Evolutionary conservation across 2,797 vertebrate genomes (phyloP).

Genomic region (Coluber constrictor): DNA sequence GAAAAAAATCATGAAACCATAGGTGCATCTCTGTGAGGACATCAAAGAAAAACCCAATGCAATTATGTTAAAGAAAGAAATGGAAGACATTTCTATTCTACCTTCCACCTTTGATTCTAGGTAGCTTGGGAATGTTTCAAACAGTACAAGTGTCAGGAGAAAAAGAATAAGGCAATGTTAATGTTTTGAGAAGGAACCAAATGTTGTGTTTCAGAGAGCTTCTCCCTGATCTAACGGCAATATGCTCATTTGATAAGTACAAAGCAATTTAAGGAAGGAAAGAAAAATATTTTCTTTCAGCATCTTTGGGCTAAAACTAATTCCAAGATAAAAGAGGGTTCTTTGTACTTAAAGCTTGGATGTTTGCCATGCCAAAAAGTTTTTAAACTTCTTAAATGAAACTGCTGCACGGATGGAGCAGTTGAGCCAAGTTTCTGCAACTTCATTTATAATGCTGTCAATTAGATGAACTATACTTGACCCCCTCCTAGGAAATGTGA

Average conservation of each 20-base stretch:
- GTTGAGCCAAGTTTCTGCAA: not conserved
- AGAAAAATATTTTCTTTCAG: not conserved
- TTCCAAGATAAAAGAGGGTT: not conserved
- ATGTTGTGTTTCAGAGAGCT: not conserved
- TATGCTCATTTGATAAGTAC: not conserved
- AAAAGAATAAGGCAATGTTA: not conserved
- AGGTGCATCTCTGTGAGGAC: too few species aligned
- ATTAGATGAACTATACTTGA: slow-evolving; percentile 9
- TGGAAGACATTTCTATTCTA: not conserved
- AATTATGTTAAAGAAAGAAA: not conserved
- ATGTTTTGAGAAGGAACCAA: not conserved
- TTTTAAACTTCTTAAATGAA: slow-evolving; percentile 12
- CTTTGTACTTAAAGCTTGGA: not conserved
- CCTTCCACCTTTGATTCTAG: not conserved
- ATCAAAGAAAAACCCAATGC: not conserved
- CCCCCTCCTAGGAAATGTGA: slow-evolving; percentile 18
- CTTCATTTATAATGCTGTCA: slow-evolving; percentile 21
- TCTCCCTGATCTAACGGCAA: not conserved
- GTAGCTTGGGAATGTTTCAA: not conserved
- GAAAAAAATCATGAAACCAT: not conserved
- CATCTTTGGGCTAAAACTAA: not conserved
- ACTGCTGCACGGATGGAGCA: not conserved
- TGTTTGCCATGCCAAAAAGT: not conserved
- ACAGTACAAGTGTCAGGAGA: not conserved
- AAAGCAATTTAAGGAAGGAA: not conserved